phyloP scores from a whole-genome alignment of 2,888 invertebrate species.

The Terebella lapidaria region DNA sequence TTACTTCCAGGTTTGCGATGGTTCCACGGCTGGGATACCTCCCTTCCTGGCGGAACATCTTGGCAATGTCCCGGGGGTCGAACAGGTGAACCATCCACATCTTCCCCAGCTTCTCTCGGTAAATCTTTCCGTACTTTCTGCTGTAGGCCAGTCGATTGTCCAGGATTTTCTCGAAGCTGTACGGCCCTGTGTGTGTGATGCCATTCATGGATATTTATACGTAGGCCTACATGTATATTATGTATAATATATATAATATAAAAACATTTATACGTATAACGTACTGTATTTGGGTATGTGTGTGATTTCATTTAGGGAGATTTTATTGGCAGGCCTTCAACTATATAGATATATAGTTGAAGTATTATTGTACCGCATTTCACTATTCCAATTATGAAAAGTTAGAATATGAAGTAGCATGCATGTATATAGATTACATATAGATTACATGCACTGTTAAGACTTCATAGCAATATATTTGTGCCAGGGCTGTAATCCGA shows the following conservation, averaged over 20 bases:
- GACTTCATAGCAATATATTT: no score
- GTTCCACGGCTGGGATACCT: slow-evolving; percentile 17
- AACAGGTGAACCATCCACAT: slow-evolving; percentile 21
- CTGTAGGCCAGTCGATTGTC: slow-evolving; percentile 17
- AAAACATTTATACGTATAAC: no score
- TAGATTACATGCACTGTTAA: no score
- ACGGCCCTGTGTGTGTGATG: slow-evolving; percentile 16
- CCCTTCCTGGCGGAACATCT: slow-evolving; percentile 19
- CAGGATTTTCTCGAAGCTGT: slow-evolving; percentile 21
- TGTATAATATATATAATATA: not conserved
- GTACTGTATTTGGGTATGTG: no score
- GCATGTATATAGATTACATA: no score
- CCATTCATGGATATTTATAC: not conserved
- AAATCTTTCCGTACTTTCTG: slow-evolving; percentile 17
- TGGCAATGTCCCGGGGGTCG: slow-evolving; percentile 19
- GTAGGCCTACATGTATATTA: not conserved
- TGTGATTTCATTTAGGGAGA: no score
- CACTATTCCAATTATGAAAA: no score
- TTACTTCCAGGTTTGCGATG: slow-evolving; percentile 20
- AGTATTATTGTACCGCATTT: no score
- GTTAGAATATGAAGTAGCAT: no score
- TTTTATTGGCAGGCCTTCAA: no score
- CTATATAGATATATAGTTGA: not conserved
- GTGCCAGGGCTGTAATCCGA: no score
- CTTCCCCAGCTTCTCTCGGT: slow-evolving; percentile 16